Evolutionary conservation across 1,140 invertebrate species (phyloP).

Genomic region (Bombus superbus): DNA sequence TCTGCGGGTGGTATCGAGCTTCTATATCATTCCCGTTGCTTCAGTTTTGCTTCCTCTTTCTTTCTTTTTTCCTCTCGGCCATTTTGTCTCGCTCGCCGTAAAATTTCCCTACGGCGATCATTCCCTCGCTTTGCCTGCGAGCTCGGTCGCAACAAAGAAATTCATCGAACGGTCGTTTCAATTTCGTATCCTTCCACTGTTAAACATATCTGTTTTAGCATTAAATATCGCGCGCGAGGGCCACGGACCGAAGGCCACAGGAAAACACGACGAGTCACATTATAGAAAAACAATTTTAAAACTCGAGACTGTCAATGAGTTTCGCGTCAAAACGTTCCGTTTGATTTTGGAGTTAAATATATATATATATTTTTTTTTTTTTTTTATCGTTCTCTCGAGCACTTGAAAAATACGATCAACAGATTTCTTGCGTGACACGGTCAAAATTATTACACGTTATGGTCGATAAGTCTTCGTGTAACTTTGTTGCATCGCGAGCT

Average conservation of each 20-base stretch:
- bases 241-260: fast-evolving
- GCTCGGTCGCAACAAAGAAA: not conserved
- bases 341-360: no score
- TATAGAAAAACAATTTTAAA: no score
- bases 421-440: not conserved
- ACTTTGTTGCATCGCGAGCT: conserved; percentile 9
- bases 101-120: conserved; percentile 18
- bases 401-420: no score
- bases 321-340: no score
- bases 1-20: conserved; percentile 55
- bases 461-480: not conserved
- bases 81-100: not conserved
- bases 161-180: conserved; percentile 3
- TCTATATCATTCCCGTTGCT: conserved; percentile 53
- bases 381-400: no score
- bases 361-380: no score
- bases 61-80: not conserved
- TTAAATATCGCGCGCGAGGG: no score
- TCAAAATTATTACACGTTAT: not conserved
- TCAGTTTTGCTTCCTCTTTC: conserved; percentile 33
- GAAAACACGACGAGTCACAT: no score
- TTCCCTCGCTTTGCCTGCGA: conserved; percentile 6
- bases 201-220: no score
- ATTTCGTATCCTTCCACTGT: not conserved
- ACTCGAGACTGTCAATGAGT: no score